Evolutionary conservation across 2,113 vertebrate genomes (phyloP).

Genomic region (Gasterosteus aculeatus): DNA sequence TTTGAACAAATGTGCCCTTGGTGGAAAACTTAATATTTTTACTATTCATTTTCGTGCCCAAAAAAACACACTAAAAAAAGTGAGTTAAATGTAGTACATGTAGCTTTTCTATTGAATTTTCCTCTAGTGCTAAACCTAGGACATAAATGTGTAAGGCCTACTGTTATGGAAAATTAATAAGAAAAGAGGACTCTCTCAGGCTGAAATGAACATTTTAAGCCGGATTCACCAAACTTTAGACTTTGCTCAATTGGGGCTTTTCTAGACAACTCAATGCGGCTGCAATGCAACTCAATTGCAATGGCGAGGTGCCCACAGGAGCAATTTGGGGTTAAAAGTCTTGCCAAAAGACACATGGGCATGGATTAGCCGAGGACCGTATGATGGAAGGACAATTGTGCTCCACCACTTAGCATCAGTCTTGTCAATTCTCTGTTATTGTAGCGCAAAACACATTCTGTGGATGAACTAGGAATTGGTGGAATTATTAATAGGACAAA

Average conservation of each 20-base stretch:
- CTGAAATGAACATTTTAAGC: not conserved
- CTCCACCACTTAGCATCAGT: too few relatives aligned
- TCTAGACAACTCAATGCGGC: too few relatives aligned
- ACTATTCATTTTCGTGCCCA: not conserved
- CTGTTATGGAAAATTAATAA: not conserved
- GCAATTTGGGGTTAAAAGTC: too few relatives aligned
- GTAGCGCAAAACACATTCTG: not conserved
- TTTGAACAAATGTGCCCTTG: not conserved
- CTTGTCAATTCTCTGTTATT: too few relatives aligned
- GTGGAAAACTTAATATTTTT: not conserved
- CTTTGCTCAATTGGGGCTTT: not conserved
- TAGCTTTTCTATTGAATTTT: not conserved
- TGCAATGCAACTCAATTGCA: too few relatives aligned
- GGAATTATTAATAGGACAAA: not conserved
- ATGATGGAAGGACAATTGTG: too few relatives aligned
- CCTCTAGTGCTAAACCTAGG: constrained; percentile 1
- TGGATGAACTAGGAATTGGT: not conserved
- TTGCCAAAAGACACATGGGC: too few relatives aligned
- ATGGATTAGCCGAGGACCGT: too few relatives aligned
- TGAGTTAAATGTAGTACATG: not conserved
- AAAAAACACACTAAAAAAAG: not conserved
- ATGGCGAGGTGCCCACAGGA: too few relatives aligned
- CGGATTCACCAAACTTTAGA: not conserved
- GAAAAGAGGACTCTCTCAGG: not conserved
- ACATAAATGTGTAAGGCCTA: not conserved